Conservation (phyloP, 2,113 vertebrate genomes). For the Cavia porcellus region DNA sequence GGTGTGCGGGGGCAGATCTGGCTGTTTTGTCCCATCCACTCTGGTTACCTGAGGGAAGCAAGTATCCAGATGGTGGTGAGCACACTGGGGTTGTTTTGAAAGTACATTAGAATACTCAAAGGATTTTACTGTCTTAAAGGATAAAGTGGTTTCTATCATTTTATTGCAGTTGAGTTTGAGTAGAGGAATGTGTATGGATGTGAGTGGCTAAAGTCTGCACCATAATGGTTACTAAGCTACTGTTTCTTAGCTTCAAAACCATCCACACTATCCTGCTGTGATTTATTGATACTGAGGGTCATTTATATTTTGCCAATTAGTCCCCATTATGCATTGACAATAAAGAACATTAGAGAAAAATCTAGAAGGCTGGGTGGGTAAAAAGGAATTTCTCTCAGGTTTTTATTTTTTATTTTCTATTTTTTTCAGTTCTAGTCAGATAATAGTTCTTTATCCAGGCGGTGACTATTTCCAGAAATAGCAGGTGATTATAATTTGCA, state of each 20-base stretch:
- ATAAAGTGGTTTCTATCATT: conserved; percentile 29
- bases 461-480: neutral
- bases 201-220: neutral
- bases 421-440: neutral
- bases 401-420: neutral
- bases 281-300: neutral
- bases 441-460: conserved; percentile 1
- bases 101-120: neutral
- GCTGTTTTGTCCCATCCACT: too few relatives aligned
- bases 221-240: neutral
- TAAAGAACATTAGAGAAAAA: conserved; percentile 43
- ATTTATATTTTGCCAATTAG: neutral
- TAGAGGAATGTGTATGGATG: neutral
- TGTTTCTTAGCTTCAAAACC: neutral
- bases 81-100: neutral
- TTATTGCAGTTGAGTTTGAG: neutral
- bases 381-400: neutral
- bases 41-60: too few relatives aligned
- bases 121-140: neutral
- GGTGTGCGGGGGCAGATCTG: too few relatives aligned
- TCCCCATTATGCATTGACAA: neutral
- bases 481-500: neutral
- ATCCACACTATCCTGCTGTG: neutral
- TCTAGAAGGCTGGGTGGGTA: neutral
- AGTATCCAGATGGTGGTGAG: neutral